Conservation (phyloP, 2,113 vertebrate species). For the Onychostoma macrolepis region DNA sequence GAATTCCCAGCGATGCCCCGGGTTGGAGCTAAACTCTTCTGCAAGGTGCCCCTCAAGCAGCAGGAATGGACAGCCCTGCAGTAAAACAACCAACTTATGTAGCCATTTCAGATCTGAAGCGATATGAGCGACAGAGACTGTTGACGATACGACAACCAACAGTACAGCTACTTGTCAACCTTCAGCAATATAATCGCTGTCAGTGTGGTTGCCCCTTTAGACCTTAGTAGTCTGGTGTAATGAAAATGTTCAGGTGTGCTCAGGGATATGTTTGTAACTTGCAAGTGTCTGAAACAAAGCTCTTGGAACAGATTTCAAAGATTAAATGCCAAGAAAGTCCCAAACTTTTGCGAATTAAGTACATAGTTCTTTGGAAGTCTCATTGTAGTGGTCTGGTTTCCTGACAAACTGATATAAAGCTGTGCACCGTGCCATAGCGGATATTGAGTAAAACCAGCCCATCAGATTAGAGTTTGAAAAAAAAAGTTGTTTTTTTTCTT, state of each 20-base stretch:
- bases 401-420: conserved; percentile 1
- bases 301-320: neutral
- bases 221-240: neutral
- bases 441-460: neutral
- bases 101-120: neutral
- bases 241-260: neutral
- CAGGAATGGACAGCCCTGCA: neutral
- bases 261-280: neutral
- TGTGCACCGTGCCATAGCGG: neutral
- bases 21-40: neutral
- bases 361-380: neutral
- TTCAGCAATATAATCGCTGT: neutral
- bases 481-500: neutral
- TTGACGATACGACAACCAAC: neutral
- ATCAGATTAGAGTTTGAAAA: conserved; percentile 9
- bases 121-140: neutral
- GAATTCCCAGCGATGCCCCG: too few relatives aligned
- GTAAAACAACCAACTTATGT: neutral
- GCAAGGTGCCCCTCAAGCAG: neutral
- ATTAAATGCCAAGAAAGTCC: neutral
- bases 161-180: neutral
- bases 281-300: neutral
- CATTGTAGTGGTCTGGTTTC: neutral
- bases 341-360: neutral
- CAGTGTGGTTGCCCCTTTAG: neutral